These are phyloP conservation scores for Dolichoris vasculosae DNA, from an alignment of 1,140 invertebrate species.

Conservation along the genomic window DNA sequence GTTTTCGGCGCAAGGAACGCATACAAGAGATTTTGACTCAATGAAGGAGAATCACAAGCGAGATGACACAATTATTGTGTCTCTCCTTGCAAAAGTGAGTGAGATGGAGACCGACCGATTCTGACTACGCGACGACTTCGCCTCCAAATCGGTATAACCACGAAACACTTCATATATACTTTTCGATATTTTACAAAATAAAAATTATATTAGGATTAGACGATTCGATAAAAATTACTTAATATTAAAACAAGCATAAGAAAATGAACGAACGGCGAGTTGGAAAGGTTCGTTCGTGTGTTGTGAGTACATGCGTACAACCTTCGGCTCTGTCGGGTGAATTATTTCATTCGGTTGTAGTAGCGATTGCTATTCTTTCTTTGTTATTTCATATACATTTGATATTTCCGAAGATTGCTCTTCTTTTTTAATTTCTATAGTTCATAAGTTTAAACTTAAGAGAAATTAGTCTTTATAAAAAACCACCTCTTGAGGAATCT, in stretches of 20 bases:
- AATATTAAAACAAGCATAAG: conserved; percentile 22
- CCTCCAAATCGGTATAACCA: conserved; percentile 69
- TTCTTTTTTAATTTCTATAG: conserved; percentile 43
- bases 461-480: conserved; percentile 45
- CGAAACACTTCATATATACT: conserved; percentile 56
- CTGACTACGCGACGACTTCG: conserved; percentile 65
- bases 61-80: conserved; percentile 43
- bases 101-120: conserved; percentile 45
- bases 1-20: conserved; percentile 36
- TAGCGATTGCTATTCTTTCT: conserved; percentile 30
- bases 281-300: conserved; percentile 66
- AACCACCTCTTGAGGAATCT: conserved; percentile 49
- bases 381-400: conserved; percentile 35
- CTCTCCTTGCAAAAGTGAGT: conserved; percentile 42
- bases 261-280: conserved; percentile 28
- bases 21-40: conserved; percentile 43
- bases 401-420: conserved; percentile 41
- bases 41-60: conserved; percentile 28
- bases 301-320: conserved; percentile 71
- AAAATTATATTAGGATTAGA: conserved; percentile 57
- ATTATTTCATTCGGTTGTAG: conserved; percentile 19
- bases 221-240: conserved; percentile 31
- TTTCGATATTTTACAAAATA: conserved; percentile 47
- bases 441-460: conserved; percentile 46
- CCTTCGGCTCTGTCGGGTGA: conserved; percentile 54